Evolutionary conservation across 2,113 vertebrate genomes (phyloP).

Genomic region (Strigops habroptila): DNA sequence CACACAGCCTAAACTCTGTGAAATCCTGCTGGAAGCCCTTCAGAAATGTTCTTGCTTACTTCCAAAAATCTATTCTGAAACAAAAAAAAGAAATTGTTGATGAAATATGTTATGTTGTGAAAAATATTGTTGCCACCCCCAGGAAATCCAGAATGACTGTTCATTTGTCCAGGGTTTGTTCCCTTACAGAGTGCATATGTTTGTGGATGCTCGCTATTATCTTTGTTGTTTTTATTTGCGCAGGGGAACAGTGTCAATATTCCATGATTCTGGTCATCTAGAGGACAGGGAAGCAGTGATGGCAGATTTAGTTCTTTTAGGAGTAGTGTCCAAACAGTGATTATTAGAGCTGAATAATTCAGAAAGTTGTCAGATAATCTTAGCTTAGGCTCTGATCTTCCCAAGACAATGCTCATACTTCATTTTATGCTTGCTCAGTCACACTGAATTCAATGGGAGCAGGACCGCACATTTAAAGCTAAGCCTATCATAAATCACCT

Average conservation of each 20-base stretch:
- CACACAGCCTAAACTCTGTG: neutral
- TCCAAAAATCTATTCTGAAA: neutral
- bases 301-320: neutral
- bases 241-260: neutral
- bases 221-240: neutral
- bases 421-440: neutral
- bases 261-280: neutral
- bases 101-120: neutral
- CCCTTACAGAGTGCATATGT: neutral
- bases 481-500: neutral
- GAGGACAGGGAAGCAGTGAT: neutral
- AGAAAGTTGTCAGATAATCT: constrained; percentile 9
- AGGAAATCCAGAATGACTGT: neutral
- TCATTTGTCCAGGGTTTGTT: neutral
- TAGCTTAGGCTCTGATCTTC: neutral
- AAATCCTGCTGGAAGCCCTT: neutral
- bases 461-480: neutral
- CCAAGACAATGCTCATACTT: neutral
- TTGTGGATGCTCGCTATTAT: neutral
- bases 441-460: neutral
- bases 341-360: constrained; percentile 15
- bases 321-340: neutral
- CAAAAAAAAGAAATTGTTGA: neutral
- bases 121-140: neutral
- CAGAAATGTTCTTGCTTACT: neutral